phyloP scores from a whole-genome alignment of 2,113 vertebrate genomes.

The Nesoenas mayeri region DNA sequence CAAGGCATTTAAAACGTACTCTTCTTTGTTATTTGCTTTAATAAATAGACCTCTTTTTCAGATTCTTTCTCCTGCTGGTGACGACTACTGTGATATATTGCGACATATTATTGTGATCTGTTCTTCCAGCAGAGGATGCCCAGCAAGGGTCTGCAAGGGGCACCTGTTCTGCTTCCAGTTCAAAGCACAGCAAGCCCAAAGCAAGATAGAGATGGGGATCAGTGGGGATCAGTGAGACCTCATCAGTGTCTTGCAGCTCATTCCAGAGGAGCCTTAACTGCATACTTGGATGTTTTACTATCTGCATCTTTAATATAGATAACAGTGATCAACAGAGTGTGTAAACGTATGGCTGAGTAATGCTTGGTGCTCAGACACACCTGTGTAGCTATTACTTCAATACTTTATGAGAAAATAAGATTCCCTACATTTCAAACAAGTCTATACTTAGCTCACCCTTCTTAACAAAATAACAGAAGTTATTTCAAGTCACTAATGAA shows the following conservation, averaged over 20 bases:
- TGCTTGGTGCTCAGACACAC: background rate
- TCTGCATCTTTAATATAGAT: background rate
- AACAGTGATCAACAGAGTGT: background rate
- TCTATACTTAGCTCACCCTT: background rate
- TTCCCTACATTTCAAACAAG: background rate
- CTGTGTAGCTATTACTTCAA: background rate
- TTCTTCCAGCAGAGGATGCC: background rate
- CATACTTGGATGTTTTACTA: background rate
- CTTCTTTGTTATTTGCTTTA: background rate
- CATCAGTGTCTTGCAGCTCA: background rate
- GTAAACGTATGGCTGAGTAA: background rate
- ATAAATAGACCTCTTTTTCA: background rate
- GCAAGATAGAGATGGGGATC: background rate
- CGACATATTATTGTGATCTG: fast-evolving
- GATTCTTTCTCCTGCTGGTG: background rate
- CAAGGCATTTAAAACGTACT: background rate
- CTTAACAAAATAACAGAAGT: background rate
- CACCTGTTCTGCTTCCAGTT: background rate
- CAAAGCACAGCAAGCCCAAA: background rate
- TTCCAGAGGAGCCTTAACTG: background rate
- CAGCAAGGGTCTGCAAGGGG: background rate
- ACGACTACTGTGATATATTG: background rate
- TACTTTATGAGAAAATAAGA: background rate
- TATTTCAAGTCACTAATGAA: background rate
- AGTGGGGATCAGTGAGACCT: background rate